These are phyloP conservation scores for Chrosomus eos DNA, from an alignment of 2,797 vertebrate genomes.

Conservation along the genomic window DNA sequence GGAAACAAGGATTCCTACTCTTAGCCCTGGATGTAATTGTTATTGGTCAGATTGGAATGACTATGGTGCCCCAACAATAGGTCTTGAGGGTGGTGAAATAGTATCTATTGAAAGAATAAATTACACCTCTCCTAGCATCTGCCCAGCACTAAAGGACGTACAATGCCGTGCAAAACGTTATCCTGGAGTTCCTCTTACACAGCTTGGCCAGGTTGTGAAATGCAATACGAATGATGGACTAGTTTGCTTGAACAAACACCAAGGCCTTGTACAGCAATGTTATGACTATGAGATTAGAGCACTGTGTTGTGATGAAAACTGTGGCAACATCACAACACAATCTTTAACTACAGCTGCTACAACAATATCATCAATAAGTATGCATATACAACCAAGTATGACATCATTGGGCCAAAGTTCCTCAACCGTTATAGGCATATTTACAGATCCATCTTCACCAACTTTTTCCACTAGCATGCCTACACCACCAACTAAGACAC, in stretches of 20 bases:
- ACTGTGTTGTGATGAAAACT: conserved; percentile 33
- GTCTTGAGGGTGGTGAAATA: conserved; percentile 58
- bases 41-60: conserved; percentile 48
- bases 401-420: not conserved
- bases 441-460: too few relatives aligned
- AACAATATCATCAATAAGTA: not conserved
- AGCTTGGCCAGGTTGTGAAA: conserved; percentile 39
- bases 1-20: not conserved
- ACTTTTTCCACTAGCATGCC: too few relatives aligned
- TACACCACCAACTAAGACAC: accelerated
- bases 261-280: conserved; percentile 35
- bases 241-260: conserved; percentile 43
- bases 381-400: not conserved
- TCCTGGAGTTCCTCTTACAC: conserved; percentile 6
- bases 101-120: conserved; percentile 54
- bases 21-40: not conserved
- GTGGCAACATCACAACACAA: not conserved
- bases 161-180: conserved; percentile 49
- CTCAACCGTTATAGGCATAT: accelerated
- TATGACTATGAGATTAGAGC: conserved; percentile 50
- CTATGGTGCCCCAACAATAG: conserved; percentile 44
- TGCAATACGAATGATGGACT: conserved; percentile 35
- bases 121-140: conserved; percentile 5
- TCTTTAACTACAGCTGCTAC: not conserved
- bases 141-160: not conserved